A percentile compares a stretch with the other conserved stretches of the same genome.
Conservation (phyloP, 2,888 invertebrate genomes). For the Limnephilus lunatus region DNA sequence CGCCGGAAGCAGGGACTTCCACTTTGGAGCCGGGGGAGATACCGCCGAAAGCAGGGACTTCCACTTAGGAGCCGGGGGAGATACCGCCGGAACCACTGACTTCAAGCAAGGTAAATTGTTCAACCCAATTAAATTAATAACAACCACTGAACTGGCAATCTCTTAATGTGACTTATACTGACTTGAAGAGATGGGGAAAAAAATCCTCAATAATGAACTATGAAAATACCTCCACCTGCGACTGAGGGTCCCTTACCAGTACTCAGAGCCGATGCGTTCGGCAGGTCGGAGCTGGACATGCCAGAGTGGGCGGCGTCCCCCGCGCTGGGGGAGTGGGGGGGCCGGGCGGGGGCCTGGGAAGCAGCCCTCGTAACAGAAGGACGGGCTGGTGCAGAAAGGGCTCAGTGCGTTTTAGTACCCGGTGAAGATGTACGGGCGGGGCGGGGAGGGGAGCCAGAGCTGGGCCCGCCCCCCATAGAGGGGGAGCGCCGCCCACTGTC, state of each 20-base stretch:
- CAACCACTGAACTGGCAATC: too few species aligned
- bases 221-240: too few species aligned
- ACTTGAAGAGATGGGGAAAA: too few species aligned
- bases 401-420: constrained; percentile 75
- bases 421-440: constrained; percentile 72
- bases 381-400: constrained; percentile 77
- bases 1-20: too few species aligned
- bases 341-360: constrained; percentile 68
- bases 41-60: too few species aligned
- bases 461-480: constrained; percentile 63
- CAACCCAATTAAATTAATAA: too few species aligned
- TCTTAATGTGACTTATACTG: too few species aligned
- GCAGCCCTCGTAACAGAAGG: constrained; percentile 71
- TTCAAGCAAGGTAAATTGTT: too few species aligned
- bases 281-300: constrained; percentile 79
- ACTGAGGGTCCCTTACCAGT: constrained; percentile 70
- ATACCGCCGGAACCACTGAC: too few species aligned
- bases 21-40: too few species aligned
- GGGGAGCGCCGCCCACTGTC: constrained; percentile 62
- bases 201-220: too few species aligned
- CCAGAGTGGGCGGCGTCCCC: constrained; percentile 75
- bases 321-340: constrained; percentile 69
- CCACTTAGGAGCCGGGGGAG: too few species aligned
- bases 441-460: constrained; percentile 68
- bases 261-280: constrained; percentile 83